Base-by-base conservation (phyloP, 2,113 vertebrate species). In the Eretmochelys imbricata region DNA sequence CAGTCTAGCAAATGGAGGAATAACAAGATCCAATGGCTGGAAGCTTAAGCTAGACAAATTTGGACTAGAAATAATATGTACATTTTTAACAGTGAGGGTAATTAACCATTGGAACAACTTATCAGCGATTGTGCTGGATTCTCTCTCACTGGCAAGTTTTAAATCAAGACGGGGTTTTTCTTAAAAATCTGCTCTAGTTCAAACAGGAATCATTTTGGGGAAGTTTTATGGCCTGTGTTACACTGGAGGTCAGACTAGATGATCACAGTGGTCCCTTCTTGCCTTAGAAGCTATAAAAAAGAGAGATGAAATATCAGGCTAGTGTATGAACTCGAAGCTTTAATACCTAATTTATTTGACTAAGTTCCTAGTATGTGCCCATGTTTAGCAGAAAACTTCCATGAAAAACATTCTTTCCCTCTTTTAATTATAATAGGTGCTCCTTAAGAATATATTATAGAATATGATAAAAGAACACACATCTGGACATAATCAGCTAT, bases 351-450 rank as follows among this genome's bases (percentile, higher is more conserved):
- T 76, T 95, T 97, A 93, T 97, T 96, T 91, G 93, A 80, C 94
- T 93, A 11, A 69, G 89, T 92, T 75, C 85, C 84, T 85, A 27
- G 79, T 94, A 55, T 93, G 90, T 62, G 88, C 81, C 93, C 1
- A 2, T 29, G 87, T 95, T 90, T 95, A 94, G 95, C 79, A 93
- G 95, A 93, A 97, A 96, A 86, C 97, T 94, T 95, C 93, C 90
- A 93, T 90, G 90, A 88, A 97, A 97, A 96, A 48, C 13, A 94
- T 87, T 94, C 91, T 89, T 96, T 96, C 92, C 96, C 59, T 91
- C 85, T 93, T 97, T 96, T 91, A 93, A 90, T 97, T 97, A 90
- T 96, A 88, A 93, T 94, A 98, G 94, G 92, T 95, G 90, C 94
- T 96, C 78, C 96, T 80, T 86, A 72, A 93, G 96, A 97, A 97